These are phyloP conservation scores for Drosophila arizonae DNA, from an alignment of 1,140 invertebrate species.

Conservation along the genomic window DNA sequence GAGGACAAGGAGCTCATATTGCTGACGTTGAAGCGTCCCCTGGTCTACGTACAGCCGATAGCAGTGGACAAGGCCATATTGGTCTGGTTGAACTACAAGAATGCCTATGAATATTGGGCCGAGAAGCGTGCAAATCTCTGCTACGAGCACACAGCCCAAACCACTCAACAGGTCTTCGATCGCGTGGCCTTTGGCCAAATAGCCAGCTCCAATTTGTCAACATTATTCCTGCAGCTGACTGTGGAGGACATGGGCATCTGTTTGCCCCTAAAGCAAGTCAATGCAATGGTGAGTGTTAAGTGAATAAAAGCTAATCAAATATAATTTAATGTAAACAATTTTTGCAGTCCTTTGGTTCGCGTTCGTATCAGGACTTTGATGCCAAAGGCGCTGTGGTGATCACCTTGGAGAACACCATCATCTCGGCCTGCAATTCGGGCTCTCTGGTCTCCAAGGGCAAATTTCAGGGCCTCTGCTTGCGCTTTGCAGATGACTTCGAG, in stretches of 20 bases:
- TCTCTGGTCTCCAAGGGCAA: slow-evolving; percentile 90
- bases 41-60: slow-evolving; percentile 97
- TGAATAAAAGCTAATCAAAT: not conserved
- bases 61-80: slow-evolving; percentile 98
- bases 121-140: slow-evolving; percentile 95
- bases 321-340: not conserved
- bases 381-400: slow-evolving; percentile 95
- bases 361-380: slow-evolving; percentile 89
- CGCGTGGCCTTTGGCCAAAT: slow-evolving; percentile 91
- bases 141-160: slow-evolving; percentile 90
- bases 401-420: slow-evolving; percentile 96
- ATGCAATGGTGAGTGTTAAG: slow-evolving; percentile 72
- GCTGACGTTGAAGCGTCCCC: slow-evolving; percentile 94
- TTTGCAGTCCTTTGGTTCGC: slow-evolving; percentile 85
- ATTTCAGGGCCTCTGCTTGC: slow-evolving; percentile 93
- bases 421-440: slow-evolving; percentile 94
- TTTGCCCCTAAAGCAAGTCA: slow-evolving; percentile 93
- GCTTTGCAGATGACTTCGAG: slow-evolving; percentile 98
- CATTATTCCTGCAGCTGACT: slow-evolving; percentile 95
- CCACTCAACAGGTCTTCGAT: slow-evolving; percentile 85
- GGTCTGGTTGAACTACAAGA: slow-evolving; percentile 99
- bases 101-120: slow-evolving; percentile 99
- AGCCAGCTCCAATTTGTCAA: slow-evolving; percentile 90
- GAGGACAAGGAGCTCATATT: slow-evolving; percentile 97
- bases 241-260: slow-evolving; percentile 99